These are phyloP conservation scores for Agapornis canus DNA, from an alignment of 2,797 vertebrate genomes.

Conservation along the genomic window DNA sequence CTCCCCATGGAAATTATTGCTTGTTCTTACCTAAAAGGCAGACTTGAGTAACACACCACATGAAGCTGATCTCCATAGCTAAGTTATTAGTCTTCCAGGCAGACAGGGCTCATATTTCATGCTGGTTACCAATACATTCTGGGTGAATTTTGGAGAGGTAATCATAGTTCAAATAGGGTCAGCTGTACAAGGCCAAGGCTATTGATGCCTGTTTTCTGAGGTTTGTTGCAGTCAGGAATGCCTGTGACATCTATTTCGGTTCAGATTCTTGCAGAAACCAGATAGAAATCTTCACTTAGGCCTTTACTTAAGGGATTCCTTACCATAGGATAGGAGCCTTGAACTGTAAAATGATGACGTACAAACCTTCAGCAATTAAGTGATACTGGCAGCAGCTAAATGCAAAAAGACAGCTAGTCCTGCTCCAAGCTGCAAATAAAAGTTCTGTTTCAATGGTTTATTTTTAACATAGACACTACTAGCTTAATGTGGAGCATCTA, in stretches of 20 bases:
- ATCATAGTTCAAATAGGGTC: neutral
- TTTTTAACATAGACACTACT: conserved; percentile 7
- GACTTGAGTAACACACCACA: neutral
- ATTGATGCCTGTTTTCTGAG: neutral
- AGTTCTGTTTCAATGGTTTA: neutral
- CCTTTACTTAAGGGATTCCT: neutral
- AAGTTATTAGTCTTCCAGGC: neutral
- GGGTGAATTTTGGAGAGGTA: neutral
- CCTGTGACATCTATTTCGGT: neutral
- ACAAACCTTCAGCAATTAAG: neutral
- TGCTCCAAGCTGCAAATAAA: neutral
- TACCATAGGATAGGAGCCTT: neutral
- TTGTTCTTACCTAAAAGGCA: neutral
- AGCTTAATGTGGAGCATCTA: neutral
- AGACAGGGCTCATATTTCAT: neutral
- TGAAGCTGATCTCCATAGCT: neutral
- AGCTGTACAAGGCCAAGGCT: neutral
- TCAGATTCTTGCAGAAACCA: neutral
- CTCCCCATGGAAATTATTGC: neutral
- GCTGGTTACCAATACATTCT: neutral
- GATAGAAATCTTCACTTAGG: neutral
- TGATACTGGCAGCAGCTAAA: neutral
- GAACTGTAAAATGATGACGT: neutral
- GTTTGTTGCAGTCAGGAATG: neutral
- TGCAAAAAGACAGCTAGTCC: neutral